These are phyloP conservation scores for Tachystola acroxantha DNA, from an alignment of 2,888 invertebrate species.

Conservation along the genomic window DNA sequence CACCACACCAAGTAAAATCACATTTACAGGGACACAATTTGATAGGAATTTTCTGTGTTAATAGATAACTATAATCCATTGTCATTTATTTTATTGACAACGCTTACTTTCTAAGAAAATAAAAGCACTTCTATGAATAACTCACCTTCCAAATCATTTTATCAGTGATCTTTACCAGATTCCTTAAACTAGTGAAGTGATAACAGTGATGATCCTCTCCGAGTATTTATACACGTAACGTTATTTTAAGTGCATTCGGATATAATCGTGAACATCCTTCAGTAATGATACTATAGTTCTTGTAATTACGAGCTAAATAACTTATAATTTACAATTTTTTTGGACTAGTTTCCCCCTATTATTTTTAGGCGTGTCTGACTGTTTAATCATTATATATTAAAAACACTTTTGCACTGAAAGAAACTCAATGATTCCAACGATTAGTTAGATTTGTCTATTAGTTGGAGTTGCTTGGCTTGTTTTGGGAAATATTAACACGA, in stretches of 20 bases:
- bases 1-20: too few species aligned
- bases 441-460: too few species aligned
- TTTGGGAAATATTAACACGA: too few species aligned
- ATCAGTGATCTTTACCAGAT: conserved; percentile 31
- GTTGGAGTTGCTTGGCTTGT: too few species aligned
- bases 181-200: conserved; percentile 29
- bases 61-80: too few species aligned
- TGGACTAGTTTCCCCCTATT: conserved; percentile 1
- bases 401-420: too few species aligned
- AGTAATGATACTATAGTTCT: conserved; percentile 1
- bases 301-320: not conserved
- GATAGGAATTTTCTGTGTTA: too few species aligned
- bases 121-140: not conserved
- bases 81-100: too few species aligned
- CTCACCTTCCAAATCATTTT: conserved; percentile 61
- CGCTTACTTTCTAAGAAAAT: too few species aligned
- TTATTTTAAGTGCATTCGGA: conserved; percentile 30
- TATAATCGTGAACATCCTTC: conserved; percentile 40
- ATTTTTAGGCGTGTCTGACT: not conserved
- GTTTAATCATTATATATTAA: not conserved
- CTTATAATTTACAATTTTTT: not conserved
- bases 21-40: too few species aligned
- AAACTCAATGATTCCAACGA: too few species aligned
- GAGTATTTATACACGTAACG: conserved; percentile 42
- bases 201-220: conserved; percentile 23